A percentile compares a stretch with the other conserved stretches of the same genome.
Evolutionary conservation across 2,113 vertebrate species (phyloP).

Genomic region (Cnemophilus loriae): DNA sequence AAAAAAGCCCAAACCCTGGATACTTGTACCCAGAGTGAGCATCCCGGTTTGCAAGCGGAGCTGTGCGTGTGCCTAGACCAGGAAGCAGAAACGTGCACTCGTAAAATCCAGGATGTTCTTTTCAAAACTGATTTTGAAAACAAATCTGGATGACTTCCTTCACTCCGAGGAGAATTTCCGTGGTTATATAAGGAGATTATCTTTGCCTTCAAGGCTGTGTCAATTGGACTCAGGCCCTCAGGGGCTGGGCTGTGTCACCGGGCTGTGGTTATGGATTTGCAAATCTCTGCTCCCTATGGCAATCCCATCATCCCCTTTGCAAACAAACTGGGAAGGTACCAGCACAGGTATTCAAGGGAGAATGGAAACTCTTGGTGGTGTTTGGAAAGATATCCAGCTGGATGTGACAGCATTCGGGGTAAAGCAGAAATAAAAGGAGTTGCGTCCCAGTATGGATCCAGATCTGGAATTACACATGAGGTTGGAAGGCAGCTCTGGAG

Average conservation of each 20-base stretch:
- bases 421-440: not conserved
- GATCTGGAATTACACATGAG: not conserved
- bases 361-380: not conserved
- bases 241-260: not conserved
- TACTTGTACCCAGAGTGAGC: not conserved
- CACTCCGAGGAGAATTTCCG: not conserved
- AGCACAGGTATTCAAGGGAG: not conserved
- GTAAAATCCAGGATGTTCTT: not conserved
- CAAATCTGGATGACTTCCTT: not conserved
- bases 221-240: not conserved
- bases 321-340: not conserved
- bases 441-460: not conserved
- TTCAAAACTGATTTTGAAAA: not conserved
- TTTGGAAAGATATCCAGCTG: not conserved
- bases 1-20: not conserved
- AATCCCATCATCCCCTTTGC: not conserved
- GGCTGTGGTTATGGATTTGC: not conserved
- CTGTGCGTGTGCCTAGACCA: rapidly evolving
- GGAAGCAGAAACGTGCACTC: rapidly evolving
- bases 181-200: not conserved
- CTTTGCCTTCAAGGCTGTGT: not conserved
- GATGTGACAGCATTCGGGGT: not conserved
- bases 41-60: not conserved
- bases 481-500: not conserved
- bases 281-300: not conserved